These are phyloP conservation scores for Tragelaphus buxtoni DNA, from an alignment of 2,113 vertebrate species.

Conservation along the genomic window DNA sequence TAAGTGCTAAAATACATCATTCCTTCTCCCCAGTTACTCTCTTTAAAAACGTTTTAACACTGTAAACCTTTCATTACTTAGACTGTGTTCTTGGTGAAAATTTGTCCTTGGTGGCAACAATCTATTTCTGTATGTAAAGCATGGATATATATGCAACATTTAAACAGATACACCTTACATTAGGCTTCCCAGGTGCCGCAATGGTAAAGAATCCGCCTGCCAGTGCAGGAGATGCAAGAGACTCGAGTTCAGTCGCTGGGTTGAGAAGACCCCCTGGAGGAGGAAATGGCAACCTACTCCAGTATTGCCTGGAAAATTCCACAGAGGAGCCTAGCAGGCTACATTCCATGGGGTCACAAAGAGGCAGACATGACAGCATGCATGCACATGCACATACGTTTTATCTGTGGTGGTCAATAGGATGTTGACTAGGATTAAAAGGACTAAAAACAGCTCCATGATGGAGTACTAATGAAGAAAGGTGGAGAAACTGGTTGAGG, in stretches of 20 bases:
- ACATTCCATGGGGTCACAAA: not conserved
- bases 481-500: not conserved
- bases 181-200: not conserved
- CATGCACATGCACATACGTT: not conserved
- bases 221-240: not conserved
- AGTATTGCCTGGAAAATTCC: not conserved
- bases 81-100: not conserved
- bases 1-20: not conserved
- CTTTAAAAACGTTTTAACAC: not conserved
- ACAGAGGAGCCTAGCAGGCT: not conserved
- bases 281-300: not conserved
- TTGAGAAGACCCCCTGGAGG: not conserved
- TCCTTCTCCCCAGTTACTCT: not conserved
- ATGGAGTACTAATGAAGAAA: not conserved
- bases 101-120: not conserved
- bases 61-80: not conserved
- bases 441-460: not conserved
- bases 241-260: accelerated
- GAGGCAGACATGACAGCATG: not conserved
- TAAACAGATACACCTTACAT: not conserved
- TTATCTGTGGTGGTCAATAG: not conserved
- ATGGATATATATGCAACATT: not conserved
- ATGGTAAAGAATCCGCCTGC: not conserved
- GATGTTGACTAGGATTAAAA: not conserved
- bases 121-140: not conserved